Conservation (phyloP, 2,888 invertebrate species). For the Acronicta leporina region DNA sequence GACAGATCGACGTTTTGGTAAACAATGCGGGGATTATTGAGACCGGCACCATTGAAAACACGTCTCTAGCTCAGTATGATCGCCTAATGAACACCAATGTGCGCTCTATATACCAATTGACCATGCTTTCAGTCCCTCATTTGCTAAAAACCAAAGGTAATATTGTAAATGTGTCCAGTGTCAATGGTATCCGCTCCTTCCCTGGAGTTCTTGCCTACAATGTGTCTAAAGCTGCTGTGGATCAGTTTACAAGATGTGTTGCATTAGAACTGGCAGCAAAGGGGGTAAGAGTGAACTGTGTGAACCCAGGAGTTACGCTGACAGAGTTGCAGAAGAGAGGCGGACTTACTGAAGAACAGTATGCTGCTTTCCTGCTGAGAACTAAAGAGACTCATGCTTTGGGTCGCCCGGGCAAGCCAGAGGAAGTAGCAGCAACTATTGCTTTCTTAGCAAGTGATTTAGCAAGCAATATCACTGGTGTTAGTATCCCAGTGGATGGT, state of each 20-base stretch:
- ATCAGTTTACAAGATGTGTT: conserved; percentile 97
- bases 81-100: conserved; percentile 96
- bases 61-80: conserved; percentile 96
- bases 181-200: conserved; percentile 97
- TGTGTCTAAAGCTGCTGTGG: conserved; percentile 97
- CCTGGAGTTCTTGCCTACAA: conserved; percentile 97
- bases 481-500: conserved; percentile 96
- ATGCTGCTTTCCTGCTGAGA: conserved; percentile 95
- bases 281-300: conserved; percentile 96
- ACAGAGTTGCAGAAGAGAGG: conserved; percentile 96
- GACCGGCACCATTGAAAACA: conserved; percentile 95
- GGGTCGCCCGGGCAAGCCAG: conserved; percentile 94
- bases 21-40: conserved; percentile 97
- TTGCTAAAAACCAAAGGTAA: conserved; percentile 95
- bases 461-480: conserved; percentile 97
- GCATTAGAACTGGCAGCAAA: conserved; percentile 95
- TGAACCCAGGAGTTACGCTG: conserved; percentile 97
- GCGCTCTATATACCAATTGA: conserved; percentile 94
- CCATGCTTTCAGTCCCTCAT: conserved; percentile 96
- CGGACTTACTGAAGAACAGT: conserved; percentile 95
- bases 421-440: conserved; percentile 97
- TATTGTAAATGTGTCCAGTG: conserved; percentile 98
- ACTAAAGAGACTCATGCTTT: conserved; percentile 97
- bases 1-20: conserved; percentile 94
- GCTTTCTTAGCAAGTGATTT: conserved; percentile 97